A percentile compares a stretch with the other conserved stretches of the same genome.
phyloP scores from a whole-genome alignment of 2,797 vertebrate species.

The Antennarius maculatus region DNA sequence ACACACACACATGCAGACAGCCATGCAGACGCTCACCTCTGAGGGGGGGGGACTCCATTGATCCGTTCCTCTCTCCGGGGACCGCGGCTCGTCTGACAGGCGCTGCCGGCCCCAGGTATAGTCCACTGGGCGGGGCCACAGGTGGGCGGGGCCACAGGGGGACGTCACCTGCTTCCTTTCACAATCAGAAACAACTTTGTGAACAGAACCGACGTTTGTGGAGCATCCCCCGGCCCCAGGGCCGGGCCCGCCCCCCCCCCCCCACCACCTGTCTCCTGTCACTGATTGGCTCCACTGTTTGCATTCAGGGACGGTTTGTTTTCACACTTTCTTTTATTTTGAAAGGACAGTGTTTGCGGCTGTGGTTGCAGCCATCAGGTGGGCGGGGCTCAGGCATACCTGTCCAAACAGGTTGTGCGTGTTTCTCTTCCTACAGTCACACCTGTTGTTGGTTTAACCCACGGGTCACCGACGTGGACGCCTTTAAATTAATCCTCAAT shows the following conservation, averaged over 20 bases:
- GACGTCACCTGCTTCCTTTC: not conserved
- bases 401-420: constrained; percentile 44
- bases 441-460: too few species aligned
- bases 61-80: constrained; percentile 25
- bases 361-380: fast-evolving
- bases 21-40: constrained; percentile 55
- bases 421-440: constrained; percentile 22
- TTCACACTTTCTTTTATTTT: constrained; percentile 46
- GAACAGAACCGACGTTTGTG: not conserved
- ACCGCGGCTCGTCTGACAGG: constrained; percentile 18
- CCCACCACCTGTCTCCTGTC: not conserved
- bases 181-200: constrained; percentile 22
- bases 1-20: not conserved
- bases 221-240: too few species aligned
- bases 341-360: constrained; percentile 8
- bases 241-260: too few species aligned
- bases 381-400: not conserved
- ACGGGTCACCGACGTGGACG: too few species aligned
- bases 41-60: constrained; percentile 54
- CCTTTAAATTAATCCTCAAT: too few species aligned
- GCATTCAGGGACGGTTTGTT: not conserved
- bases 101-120: constrained; percentile 15
- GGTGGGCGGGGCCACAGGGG: not conserved
- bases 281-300: not conserved
- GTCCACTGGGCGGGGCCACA: constrained; percentile 28